Percentiles rank a stretch among this genome's conserved stretches.
These are phyloP conservation scores for Dinoponera quadriceps DNA, from an alignment of 1,140 invertebrate species.

Conservation along the genomic window DNA sequence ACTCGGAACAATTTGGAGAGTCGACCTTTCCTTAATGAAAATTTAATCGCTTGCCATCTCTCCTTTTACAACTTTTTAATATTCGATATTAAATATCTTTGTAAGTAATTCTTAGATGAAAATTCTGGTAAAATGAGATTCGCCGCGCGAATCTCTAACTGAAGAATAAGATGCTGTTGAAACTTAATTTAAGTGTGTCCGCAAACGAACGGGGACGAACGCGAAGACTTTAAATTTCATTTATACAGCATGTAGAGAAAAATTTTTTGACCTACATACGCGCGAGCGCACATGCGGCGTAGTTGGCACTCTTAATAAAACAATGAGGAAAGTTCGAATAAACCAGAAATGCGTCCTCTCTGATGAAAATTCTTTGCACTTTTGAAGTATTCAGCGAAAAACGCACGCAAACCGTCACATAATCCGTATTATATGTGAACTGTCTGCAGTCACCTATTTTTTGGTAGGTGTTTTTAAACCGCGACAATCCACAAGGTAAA, in stretches of 20 bases:
- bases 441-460: background rate
- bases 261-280: background rate
- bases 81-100: conserved; percentile 48
- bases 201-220: background rate
- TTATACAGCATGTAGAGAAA: background rate
- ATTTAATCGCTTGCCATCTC: conserved; percentile 21
- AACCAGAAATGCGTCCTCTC: background rate
- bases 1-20: conserved; percentile 28
- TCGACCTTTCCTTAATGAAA: conserved; percentile 26
- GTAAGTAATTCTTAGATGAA: conserved; percentile 35
- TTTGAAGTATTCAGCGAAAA: conserved; percentile 26
- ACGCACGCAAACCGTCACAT: background rate
- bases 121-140: conserved; percentile 26
- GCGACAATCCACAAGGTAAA: background rate
- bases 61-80: conserved; percentile 43
- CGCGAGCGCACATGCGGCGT: background rate
- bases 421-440: background rate
- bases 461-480: background rate
- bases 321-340: background rate
- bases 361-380: conserved; percentile 6
- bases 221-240: background rate
- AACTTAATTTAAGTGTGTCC: conserved; percentile 7
- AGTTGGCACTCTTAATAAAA: background rate
- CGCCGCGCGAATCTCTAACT: conserved; percentile 22
- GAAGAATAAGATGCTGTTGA: conserved; percentile 14